Base-by-base conservation (phyloP, 1,140 invertebrate species). In the Drosophila parabipectinata region DNA sequence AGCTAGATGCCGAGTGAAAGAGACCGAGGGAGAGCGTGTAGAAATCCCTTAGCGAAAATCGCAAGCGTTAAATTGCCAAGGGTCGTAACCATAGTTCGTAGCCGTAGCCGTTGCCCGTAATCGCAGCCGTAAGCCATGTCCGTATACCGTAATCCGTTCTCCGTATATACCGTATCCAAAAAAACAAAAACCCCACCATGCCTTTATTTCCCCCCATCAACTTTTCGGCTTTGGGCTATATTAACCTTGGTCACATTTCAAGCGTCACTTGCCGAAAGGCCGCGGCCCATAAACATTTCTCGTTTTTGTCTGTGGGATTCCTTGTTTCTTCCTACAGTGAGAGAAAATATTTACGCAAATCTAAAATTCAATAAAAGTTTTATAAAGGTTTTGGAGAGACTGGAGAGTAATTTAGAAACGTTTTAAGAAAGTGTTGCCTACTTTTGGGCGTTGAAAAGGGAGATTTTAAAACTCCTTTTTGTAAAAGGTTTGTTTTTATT, bases 21-120 rank as follows among this genome's bases (percentile, higher is more conserved):
- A 53, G 47, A 30, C 26, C 24, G 53, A 21, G 39, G 12, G 12
- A 52, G 3, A 30, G 24, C 10, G 34, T 26, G 30, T 30, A 57
- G 39, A 74, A 78, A 83, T 78, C 74, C 79, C 79, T 82, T 79
- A 64, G 50, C 82, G 64, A 56, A 75, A 85, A 81, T 85, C 82
- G 81, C 73, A 75, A 87, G 82, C 81, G 81, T 85, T 85, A 85
- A 85, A 85, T 85, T 85, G 81, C 82, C 82, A 79, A 57, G 48
- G 56, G 48, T 63, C 48, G 32, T 61, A 60, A 60, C 45, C 34
- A 34, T 37, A 63, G 24, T 28, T 10, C 12, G 15, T 26, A 24
- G 14, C 26, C 26, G 26, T 28, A 28, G 26, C 26, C 26, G 26
- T 28, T 28, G 26, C 6, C 57, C 61, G 39, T 61, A 48, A 18